phyloP scores from a whole-genome alignment of 2,113 vertebrate species.

The Agelaius phoeniceus region DNA sequence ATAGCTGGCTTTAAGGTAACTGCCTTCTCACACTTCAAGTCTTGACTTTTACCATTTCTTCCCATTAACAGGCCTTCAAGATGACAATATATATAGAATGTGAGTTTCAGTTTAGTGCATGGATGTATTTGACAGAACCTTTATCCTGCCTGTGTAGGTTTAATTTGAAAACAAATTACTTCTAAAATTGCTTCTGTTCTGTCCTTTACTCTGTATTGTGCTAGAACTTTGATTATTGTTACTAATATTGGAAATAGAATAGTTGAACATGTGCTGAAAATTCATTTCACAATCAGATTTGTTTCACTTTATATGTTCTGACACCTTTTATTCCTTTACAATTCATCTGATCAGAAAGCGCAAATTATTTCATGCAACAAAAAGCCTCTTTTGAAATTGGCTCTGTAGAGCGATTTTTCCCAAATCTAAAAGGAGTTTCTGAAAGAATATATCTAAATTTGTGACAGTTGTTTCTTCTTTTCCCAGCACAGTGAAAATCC shows the following conservation, averaged over 20 bases:
- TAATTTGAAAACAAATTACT: slow-evolving; percentile 30
- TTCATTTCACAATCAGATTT: background rate
- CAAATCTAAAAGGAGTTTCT: background rate
- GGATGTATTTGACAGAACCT: background rate
- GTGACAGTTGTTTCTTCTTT: background rate
- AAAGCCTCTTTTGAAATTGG: background rate
- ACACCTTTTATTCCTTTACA: background rate
- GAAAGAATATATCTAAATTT: background rate
- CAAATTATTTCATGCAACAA: background rate
- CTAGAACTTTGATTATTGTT: background rate
- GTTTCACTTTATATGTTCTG: background rate
- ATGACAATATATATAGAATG: background rate
- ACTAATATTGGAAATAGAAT: background rate
- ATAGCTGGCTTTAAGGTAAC: background rate
- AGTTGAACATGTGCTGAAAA: background rate
- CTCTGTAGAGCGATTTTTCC: background rate
- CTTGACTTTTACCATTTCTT: background rate
- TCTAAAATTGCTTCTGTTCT: slow-evolving; percentile 12
- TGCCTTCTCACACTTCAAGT: background rate
- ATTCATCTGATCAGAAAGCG: background rate
- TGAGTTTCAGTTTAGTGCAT: background rate
- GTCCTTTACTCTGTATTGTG: background rate
- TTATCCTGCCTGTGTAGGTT: background rate
- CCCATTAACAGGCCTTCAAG: background rate
- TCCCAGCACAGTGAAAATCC: background rate